Evolutionary conservation across 2,888 invertebrate genomes (phyloP).

Genomic region (Drosophila formosana): DNA sequence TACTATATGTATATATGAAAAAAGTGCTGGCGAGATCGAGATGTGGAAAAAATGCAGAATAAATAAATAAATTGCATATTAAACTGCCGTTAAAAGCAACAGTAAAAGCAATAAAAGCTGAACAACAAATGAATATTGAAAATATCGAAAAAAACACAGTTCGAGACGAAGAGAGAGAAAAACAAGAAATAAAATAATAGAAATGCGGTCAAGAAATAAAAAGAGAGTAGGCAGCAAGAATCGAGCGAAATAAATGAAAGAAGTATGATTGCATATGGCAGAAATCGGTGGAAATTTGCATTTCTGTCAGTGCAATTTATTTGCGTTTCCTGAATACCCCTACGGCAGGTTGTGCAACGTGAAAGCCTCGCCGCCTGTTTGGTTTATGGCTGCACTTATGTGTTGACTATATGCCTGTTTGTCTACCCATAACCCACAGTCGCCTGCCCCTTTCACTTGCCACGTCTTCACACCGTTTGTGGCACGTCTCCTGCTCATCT

Average conservation of each 20-base stretch:
- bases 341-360: slow-evolving; percentile 1
- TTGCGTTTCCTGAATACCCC: slow-evolving; percentile 28
- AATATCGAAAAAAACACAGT: slow-evolving; percentile 5
- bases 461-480: slow-evolving; percentile 1
- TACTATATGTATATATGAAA: neutral
- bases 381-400: slow-evolving; percentile 54
- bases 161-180: no score
- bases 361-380: slow-evolving; percentile 20
- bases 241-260: slow-evolving; percentile 11
- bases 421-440: slow-evolving; percentile 24
- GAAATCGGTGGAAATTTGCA: neutral
- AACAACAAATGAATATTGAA: slow-evolving; percentile 30
- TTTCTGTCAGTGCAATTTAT: neutral
- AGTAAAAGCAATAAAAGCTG: slow-evolving; percentile 8
- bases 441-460: neutral
- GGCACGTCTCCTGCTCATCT: slow-evolving; percentile 13
- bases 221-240: no score
- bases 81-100: slow-evolving; percentile 33
- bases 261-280: neutral
- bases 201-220: slow-evolving; percentile 1
- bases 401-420: slow-evolving; percentile 34
- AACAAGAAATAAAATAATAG: no score
- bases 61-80: slow-evolving; percentile 23
- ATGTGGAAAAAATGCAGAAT: no score
- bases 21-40: no score